phyloP scores from a whole-genome alignment of 2,797 vertebrate species.

The Lycodopsis pacificus region DNA sequence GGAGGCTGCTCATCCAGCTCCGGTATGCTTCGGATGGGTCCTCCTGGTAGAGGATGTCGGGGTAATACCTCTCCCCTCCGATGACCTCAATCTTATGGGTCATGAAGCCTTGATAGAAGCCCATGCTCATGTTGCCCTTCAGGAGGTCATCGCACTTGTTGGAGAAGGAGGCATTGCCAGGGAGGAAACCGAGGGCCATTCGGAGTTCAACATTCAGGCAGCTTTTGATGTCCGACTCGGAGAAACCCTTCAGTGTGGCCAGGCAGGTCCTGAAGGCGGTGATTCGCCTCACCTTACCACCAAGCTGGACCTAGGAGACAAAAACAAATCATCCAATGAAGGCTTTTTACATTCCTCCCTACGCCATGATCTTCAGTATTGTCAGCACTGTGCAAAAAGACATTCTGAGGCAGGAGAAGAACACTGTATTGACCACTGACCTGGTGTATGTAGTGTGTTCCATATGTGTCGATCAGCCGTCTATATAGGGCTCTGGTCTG shows the following conservation, averaged over 20 bases:
- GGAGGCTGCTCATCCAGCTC: conserved; percentile 86
- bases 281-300: conserved; percentile 84
- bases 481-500: conserved; percentile 77
- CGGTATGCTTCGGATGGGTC: conserved; percentile 79
- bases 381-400: conserved; percentile 7
- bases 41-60: conserved; percentile 83
- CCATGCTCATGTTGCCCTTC: conserved; percentile 85
- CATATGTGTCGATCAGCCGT: conserved; percentile 86
- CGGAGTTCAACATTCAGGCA: conserved; percentile 87
- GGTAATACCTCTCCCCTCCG: conserved; percentile 81
- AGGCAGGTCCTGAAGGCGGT: conserved; percentile 89
- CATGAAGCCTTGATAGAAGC: conserved; percentile 87
- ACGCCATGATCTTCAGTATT: neutral
- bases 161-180: conserved; percentile 68
- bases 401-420: neutral
- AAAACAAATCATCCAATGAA: neutral
- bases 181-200: conserved; percentile 75
- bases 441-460: conserved; percentile 90
- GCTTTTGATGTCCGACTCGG: conserved; percentile 82
- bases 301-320: conserved; percentile 80
- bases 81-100: conserved; percentile 84
- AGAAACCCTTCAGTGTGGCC: conserved; percentile 84
- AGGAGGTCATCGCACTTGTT: conserved; percentile 80
- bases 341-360: no score
- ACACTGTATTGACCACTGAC: conserved; percentile 43